Percentiles rank a stretch among this genome's conserved stretches.
These are phyloP conservation scores for Eulimnadia texana DNA, from an alignment of 1,140 invertebrate species.

Conservation along the genomic window DNA sequence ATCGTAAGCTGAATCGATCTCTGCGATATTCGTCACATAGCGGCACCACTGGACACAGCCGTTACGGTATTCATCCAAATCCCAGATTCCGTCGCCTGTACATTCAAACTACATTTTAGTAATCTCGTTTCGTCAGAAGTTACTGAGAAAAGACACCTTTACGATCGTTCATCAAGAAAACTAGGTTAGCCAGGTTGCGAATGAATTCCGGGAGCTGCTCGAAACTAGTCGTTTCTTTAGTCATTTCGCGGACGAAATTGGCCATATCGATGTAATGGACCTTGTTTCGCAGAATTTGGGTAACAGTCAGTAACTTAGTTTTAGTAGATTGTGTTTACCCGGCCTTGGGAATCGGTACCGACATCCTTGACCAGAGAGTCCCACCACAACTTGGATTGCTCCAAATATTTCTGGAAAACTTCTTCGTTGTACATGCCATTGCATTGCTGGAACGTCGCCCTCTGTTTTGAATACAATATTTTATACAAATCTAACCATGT, in stretches of 20 bases:
- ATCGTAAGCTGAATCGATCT: slow-evolving; percentile 11
- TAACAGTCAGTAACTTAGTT: too few relatives aligned
- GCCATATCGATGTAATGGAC: slow-evolving; percentile 14
- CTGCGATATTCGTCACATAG: slow-evolving; percentile 6
- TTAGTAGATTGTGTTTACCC: too few relatives aligned
- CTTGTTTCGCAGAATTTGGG: not conserved
- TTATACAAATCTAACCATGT: not conserved
- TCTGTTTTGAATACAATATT: not conserved
- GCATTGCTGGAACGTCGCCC: slow-evolving; percentile 15
- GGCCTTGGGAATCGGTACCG: slow-evolving; percentile 9
- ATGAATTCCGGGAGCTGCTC: slow-evolving; percentile 15
- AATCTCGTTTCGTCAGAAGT: not conserved
- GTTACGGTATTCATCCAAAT: slow-evolving; percentile 15
- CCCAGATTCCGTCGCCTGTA: slow-evolving; percentile 13
- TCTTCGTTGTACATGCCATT: slow-evolving; percentile 10
- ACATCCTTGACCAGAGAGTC: slow-evolving; percentile 14
- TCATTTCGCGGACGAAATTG: slow-evolving; percentile 3
- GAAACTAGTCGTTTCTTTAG: slow-evolving; percentile 11
- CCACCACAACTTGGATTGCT: slow-evolving; percentile 13
- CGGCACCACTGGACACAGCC: slow-evolving; percentile 12
- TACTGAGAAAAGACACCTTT: slow-evolving; percentile 8
- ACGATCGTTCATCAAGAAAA: slow-evolving; percentile 15
- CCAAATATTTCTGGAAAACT: slow-evolving; percentile 10
- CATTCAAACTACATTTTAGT: not conserved
- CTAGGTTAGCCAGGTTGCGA: slow-evolving; percentile 12